phyloP scores from a whole-genome alignment of 2,888 invertebrate species.

The Trissonchulus latispiculum region DNA sequence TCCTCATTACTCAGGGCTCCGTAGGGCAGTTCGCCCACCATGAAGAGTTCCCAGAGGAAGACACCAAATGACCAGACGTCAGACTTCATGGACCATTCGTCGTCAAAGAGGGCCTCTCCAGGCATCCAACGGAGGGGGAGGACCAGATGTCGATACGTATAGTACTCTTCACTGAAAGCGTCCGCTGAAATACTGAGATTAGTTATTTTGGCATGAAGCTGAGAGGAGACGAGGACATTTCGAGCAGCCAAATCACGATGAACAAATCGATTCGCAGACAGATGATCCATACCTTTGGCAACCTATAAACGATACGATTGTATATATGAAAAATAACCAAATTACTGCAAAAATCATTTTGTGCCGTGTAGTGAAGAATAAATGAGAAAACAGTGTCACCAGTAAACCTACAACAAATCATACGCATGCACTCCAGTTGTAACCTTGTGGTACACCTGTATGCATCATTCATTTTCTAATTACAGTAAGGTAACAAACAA shows the following conservation, averaged over 20 bases:
- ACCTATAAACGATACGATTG: constrained; percentile 53
- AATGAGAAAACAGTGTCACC: no score
- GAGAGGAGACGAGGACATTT: constrained; percentile 71
- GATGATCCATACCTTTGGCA: constrained; percentile 67
- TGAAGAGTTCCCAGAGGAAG: constrained; percentile 77
- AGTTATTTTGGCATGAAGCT: constrained; percentile 65
- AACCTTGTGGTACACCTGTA: no score
- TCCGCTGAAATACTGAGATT: constrained; percentile 47
- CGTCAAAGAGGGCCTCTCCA: constrained; percentile 74
- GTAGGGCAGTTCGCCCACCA: constrained; percentile 65
- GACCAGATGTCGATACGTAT: constrained; percentile 67
- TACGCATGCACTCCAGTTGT: no score
- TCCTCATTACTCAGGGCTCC: constrained; percentile 67
- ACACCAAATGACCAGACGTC: constrained; percentile 85
- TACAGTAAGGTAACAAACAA: no score
- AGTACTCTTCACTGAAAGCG: constrained; percentile 80
- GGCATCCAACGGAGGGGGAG: constrained; percentile 84
- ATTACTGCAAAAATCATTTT: no score
- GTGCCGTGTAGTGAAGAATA: not conserved
- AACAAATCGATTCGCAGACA: constrained; percentile 64
- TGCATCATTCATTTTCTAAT: no score
- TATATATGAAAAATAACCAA: no score
- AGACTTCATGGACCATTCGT: constrained; percentile 80
- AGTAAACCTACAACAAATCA: not conserved
- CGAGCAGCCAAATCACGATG: constrained; percentile 83